Evolutionary conservation across 2,888 invertebrate genomes (phyloP), one percentile per base, ranked within the genome.

Genomic region (Epirrhoe tristata): DNA sequence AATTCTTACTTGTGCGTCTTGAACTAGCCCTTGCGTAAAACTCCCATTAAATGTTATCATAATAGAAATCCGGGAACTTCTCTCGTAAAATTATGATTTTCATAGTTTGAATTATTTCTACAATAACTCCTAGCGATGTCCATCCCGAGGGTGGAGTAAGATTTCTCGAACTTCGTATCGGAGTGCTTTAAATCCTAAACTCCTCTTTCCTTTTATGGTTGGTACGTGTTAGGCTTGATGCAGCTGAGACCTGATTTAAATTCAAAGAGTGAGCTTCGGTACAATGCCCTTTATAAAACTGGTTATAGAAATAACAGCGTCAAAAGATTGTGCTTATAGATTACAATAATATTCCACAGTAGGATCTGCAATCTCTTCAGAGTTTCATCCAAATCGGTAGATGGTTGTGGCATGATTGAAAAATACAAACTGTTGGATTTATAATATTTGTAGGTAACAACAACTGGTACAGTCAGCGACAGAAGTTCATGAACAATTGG

Each of bases 211-310:
- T 16, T 74, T 74, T 74, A 74, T 71, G 67, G 63, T 43, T 14
- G 6, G 58, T 60, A 69, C 73, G 73, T 74, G 74, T 63, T 57
- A 63, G 61, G 61, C 67, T 62, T 48, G 43, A 8, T 57, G 46
- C 74, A 74, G 71, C 73, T 74, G 74, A 70, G 74, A 63, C 67
- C 68, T 67, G 60, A 62, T 59, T 68, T 68, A 66, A 64, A 74
- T 71, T 70, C 71, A 65, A 59, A 57, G 62, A 67, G 58, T 65
- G 63, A 63, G 54, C 56, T 52, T 12, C 34, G 39, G 31, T 16
- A 58, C 36, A 16, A 24, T n/a, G 46, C 34, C 10, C 16, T 52
- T 39, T 17, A 39, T 54, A 34, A 36, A 7, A 16, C 48, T 16
- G 48, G 48, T 43, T 12, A 12, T 43, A 8, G 39, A 12, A 48